Evolutionary conservation across 1,140 invertebrate genomes (phyloP).

Genomic region (Lanistes nyassanus): DNA sequence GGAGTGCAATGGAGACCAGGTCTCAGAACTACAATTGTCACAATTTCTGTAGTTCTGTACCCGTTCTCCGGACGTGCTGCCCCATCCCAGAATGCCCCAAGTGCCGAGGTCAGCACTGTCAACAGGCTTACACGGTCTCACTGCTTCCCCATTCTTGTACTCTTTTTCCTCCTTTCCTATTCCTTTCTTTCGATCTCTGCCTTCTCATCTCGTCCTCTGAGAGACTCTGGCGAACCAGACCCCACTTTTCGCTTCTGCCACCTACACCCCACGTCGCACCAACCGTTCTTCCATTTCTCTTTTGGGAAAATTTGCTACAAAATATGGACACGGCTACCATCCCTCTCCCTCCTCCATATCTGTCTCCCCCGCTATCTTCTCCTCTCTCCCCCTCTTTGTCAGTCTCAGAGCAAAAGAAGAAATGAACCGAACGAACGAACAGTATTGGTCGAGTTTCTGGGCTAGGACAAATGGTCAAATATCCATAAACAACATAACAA

Average conservation of each 20-base stretch:
- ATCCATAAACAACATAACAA: too few relatives aligned
- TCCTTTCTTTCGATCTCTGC: neutral
- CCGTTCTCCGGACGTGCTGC: neutral
- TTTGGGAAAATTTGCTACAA: neutral
- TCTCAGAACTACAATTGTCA: too few relatives aligned
- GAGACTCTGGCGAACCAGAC: neutral
- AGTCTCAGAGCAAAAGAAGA: neutral
- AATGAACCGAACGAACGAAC: neutral
- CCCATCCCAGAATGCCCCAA: neutral
- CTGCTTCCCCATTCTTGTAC: neutral
- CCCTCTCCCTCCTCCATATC: neutral
- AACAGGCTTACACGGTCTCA: too few relatives aligned
- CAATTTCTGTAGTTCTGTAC: neutral
- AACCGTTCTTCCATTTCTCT: neutral
- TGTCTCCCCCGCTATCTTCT: neutral
- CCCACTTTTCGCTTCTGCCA: too few relatives aligned
- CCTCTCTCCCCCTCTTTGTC: slow-evolving; percentile 1
- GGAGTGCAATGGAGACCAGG: too few relatives aligned
- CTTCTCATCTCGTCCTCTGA: neutral
- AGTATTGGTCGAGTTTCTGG: too few relatives aligned
- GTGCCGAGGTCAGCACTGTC: neutral
- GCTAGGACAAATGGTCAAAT: too few relatives aligned
- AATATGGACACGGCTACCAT: neutral
- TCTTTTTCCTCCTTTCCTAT: slow-evolving; percentile 3
- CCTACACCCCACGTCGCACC: neutral